phyloP scores from a whole-genome alignment of 2,888 invertebrate genomes.

The Tromatobia lineatoria region DNA sequence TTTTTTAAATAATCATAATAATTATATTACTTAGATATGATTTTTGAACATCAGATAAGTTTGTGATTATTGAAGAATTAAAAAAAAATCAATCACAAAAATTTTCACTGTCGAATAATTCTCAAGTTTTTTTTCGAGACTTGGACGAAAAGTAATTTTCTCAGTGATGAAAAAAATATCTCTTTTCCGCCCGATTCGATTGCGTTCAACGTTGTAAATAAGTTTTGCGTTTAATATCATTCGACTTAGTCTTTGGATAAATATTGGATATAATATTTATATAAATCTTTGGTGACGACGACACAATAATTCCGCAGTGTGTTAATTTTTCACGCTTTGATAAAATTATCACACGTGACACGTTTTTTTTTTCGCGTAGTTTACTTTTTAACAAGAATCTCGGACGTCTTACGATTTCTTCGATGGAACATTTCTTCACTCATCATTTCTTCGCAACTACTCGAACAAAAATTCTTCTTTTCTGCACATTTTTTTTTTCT shows the following conservation, averaged over 20 bases:
- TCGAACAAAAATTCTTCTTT: background rate
- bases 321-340: slow-evolving; percentile 36
- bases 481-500: slow-evolving; percentile 50
- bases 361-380: slow-evolving; percentile 10
- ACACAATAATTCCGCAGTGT: slow-evolving; percentile 50
- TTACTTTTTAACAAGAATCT: slow-evolving; percentile 45
- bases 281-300: slow-evolving; percentile 70
- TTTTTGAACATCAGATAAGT: too few species aligned
- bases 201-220: slow-evolving; percentile 13
- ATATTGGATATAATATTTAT: slow-evolving; percentile 66
- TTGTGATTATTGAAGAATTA: background rate
- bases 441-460: slow-evolving; percentile 8
- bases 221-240: background rate
- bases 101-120: background rate
- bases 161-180: background rate
- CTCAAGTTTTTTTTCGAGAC: background rate
- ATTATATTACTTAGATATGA: too few species aligned
- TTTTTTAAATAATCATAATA: too few species aligned
- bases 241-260: slow-evolving; percentile 68
- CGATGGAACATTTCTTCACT: slow-evolving; percentile 44
- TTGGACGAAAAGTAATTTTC: background rate
- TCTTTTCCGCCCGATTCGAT: background rate
- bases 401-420: slow-evolving; percentile 62
- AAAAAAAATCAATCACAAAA: too few species aligned
- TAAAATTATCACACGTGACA: slow-evolving; percentile 58